Conservation (phyloP, 2,888 invertebrate species). For the Taphrorychus bicolor region DNA sequence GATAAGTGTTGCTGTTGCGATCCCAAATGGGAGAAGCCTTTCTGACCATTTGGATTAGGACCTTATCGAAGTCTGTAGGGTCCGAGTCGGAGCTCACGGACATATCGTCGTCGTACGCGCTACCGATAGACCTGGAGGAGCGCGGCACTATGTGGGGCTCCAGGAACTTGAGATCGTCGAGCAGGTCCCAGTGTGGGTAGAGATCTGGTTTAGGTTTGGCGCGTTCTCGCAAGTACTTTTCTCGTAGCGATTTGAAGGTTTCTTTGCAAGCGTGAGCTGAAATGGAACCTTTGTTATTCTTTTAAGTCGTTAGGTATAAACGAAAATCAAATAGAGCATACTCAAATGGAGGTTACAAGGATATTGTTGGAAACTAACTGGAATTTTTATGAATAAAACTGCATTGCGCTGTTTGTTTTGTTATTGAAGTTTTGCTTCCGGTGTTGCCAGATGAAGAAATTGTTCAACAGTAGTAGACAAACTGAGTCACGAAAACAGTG, state of each 20-base stretch:
- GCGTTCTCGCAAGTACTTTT: conserved; percentile 51
- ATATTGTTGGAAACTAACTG: too few species aligned
- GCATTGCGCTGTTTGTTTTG: too few species aligned
- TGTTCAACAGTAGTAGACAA: too few species aligned
- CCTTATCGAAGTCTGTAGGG: conserved; percentile 46
- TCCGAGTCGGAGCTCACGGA: conserved; percentile 29
- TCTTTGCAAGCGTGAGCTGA: conserved; percentile 43
- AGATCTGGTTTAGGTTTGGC: conserved; percentile 47
- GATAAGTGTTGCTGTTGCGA: conserved; percentile 48
- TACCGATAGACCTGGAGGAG: conserved; percentile 39
- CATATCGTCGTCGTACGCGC: conserved; percentile 12
- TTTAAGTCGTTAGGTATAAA: not conserved
- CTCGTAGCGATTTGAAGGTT: conserved; percentile 49
- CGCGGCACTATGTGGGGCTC: conserved; percentile 50
- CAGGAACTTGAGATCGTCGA: conserved; percentile 47
- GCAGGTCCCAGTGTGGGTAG: conserved; percentile 47
- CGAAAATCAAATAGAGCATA: too few species aligned
- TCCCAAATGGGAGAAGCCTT: conserved; percentile 52
- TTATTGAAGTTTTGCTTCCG: too few species aligned
- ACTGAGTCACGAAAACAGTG: too few species aligned
- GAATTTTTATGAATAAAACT: too few species aligned
- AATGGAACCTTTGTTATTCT: too few species aligned
- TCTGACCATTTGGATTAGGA: conserved; percentile 47
- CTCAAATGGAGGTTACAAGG: too few species aligned
- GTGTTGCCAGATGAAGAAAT: too few species aligned